These are phyloP conservation scores for Chrysemys picta DNA, from an alignment of 2,113 vertebrate species.

Conservation along the genomic window DNA sequence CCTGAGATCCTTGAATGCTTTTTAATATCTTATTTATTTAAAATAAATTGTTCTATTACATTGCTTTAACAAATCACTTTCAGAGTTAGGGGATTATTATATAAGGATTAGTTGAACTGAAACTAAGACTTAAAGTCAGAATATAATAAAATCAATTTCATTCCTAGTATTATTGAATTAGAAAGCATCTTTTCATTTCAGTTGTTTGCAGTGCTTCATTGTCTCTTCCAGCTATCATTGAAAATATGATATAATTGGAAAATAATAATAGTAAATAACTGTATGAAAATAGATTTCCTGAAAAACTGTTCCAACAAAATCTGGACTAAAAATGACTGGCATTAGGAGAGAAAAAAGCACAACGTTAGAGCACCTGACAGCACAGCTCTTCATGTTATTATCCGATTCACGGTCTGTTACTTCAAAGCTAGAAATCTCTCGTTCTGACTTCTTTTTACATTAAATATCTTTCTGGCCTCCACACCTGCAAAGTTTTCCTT, in stretches of 20 bases:
- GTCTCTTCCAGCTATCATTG: background rate
- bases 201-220: background rate
- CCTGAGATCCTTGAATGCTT: background rate
- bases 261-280: constrained; percentile 3
- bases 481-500: background rate
- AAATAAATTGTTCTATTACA: constrained; percentile 23
- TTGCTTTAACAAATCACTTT: background rate
- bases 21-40: constrained; percentile 16
- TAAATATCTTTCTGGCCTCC: background rate
- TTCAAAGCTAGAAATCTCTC: background rate
- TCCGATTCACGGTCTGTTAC: background rate
- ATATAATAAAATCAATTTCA: background rate
- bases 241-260: background rate
- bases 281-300: background rate
- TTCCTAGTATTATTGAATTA: constrained; percentile 36
- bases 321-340: background rate
- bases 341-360: background rate
- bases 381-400: background rate
- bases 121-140: constrained; percentile 28
- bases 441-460: background rate
- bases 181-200: constrained; percentile 32
- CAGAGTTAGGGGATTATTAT: constrained; percentile 8
- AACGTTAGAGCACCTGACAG: background rate
- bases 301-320: background rate
- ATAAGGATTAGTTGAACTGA: constrained; percentile 33